A percentile compares a stretch with the other conserved stretches of the same genome.
These are phyloP conservation scores for Aegypius monachus DNA, from an alignment of 2,113 vertebrate species.

Conservation along the genomic window DNA sequence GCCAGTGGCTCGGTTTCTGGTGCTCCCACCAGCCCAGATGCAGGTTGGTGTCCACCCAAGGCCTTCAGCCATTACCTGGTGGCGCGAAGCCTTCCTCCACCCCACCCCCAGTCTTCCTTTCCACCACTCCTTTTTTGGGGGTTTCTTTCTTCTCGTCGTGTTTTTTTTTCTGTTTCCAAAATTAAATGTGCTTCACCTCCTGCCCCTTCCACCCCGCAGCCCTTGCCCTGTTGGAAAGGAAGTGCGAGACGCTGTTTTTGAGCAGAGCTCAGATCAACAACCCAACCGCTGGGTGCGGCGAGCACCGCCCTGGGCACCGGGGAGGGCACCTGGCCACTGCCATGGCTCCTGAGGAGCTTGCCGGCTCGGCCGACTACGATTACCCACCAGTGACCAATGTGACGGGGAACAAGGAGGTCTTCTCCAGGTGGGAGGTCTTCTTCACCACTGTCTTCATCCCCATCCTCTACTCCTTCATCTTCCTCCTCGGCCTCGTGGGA, in stretches of 20 bases:
- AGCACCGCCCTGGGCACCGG: neutral
- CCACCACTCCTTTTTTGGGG: neutral
- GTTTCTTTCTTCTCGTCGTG: neutral
- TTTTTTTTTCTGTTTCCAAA: neutral
- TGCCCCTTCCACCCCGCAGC: neutral
- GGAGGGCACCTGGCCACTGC: neutral
- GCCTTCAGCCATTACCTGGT: neutral
- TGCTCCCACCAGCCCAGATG: neutral
- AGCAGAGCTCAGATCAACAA: conserved; percentile 5
- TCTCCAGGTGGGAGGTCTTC: conserved; percentile 20
- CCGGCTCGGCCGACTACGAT: neutral
- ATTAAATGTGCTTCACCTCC: neutral
- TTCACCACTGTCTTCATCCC: conserved; percentile 73
- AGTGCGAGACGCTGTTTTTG: neutral
- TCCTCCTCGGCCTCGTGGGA: conserved; percentile 78
- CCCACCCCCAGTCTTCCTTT: neutral
- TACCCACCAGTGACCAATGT: neutral
- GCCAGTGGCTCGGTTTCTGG: neutral
- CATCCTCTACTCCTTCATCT: conserved; percentile 76
- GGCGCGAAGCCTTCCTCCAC: neutral
- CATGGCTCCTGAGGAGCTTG: neutral
- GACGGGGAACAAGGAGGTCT: neutral
- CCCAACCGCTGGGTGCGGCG: neutral
- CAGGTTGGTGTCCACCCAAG: neutral
- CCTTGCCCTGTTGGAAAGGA: neutral